Evolutionary conservation across 1,140 invertebrate genomes (phyloP), one percentile per base, ranked within the genome.

Genomic region (Brachionus rotundiformis): DNA sequence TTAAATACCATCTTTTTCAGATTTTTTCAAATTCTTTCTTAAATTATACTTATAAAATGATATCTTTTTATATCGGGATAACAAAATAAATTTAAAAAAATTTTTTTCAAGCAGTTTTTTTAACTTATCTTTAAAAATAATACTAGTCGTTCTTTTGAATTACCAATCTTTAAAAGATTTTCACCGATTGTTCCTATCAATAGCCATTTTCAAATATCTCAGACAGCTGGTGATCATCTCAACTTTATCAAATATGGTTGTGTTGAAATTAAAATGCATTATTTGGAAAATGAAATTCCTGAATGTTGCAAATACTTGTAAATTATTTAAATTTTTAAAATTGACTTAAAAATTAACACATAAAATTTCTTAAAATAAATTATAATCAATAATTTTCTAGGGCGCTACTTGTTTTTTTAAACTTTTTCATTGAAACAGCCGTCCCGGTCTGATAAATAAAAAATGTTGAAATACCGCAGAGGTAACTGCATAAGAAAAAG

Each of bases 241-340:
- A 59, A 59, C 54, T 59, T 59, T 59, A 59, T 59, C 54, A 59
- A 59, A 59, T 59, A 59, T 59, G 54, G 54, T 59, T 59, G 54
- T 59, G 5, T 8, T 11, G 54, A 59, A 59, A 59, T 59, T 59
- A 59, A 59, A 27, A 59, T 59, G 54, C 23, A 59, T 59, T 59
- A 59, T 7, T 59, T 59, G 11, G 19, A 59, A 23, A 59, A 23
- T 59, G 54, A 6, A 59, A 59, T 23, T 23, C 54, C 11, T 49
- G 8, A 36, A 36, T 44, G 41, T 5, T 44, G 11, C 54, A 59
- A 59, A 59, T 59, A 11, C 54, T 59, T 59, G 54, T 59, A 59
- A 59, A 59, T 59, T 59, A 59, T 59, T 1, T 59, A 59, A 59
- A 59, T 59, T 59, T 59, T 59, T 59, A 59, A 7, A 27, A 59